These are phyloP conservation scores for Palythoa caribaeorum DNA, from an alignment of 92 coral and sea anemone species.

Conservation along the genomic window DNA sequence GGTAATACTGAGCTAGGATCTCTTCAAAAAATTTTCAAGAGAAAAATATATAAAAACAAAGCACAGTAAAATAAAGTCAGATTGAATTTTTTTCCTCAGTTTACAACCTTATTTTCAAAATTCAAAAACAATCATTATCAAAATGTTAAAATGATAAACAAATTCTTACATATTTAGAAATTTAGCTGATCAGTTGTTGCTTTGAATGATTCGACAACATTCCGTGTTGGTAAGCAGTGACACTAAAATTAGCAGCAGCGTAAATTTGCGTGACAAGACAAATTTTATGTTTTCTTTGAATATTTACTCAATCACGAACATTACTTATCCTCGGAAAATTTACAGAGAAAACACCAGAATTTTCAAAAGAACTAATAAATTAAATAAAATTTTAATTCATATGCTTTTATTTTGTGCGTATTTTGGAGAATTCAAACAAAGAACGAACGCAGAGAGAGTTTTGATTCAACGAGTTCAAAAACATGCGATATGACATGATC, in stretches of 20 bases:
- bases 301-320: not conserved
- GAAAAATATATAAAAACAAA: not conserved
- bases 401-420: slow-evolving; percentile 1
- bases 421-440: slow-evolving; percentile 9
- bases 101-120: slow-evolving; percentile 1
- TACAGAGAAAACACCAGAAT: not conserved
- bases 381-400: slow-evolving; percentile 5
- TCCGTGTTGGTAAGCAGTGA: not conserved
- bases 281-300: not conserved
- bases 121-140: not conserved
- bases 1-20: not conserved
- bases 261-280: not conserved
- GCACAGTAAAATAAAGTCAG: slow-evolving; percentile 5
- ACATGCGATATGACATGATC: not conserved
- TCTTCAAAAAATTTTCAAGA: not conserved
- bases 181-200: not conserved
- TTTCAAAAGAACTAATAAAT: not conserved
- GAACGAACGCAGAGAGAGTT: not conserved
- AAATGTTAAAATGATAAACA: not conserved
- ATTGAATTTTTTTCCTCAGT: not conserved
- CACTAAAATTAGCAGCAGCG: not conserved
- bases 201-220: not conserved
- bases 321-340: not conserved
- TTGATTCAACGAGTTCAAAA: not conserved
- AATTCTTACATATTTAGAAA: not conserved